A percentile compares a stretch with the other conserved stretches of the same genome.
Evolutionary conservation across 2,797 vertebrate genomes (phyloP).

Genomic region (Allobates femoralis): DNA sequence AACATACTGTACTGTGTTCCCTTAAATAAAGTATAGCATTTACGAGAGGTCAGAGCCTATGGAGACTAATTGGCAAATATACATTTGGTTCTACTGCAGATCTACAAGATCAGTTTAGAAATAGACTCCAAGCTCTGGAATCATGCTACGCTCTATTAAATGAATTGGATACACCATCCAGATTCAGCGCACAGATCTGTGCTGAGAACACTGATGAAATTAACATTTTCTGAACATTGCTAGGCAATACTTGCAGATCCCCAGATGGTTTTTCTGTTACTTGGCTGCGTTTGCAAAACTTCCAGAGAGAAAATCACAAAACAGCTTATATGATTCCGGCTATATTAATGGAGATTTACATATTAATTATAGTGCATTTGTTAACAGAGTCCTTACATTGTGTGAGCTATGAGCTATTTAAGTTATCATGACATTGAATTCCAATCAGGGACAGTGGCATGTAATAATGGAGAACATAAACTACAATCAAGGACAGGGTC

Average conservation of each 20-base stretch:
- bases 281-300: constrained; percentile 54
- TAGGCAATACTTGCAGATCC: constrained; percentile 57
- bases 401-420: constrained; percentile 24
- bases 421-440: constrained; percentile 2
- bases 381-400: constrained; percentile 20
- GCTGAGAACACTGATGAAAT: constrained; percentile 41
- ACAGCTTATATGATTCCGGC: constrained; percentile 56
- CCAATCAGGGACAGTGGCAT: not conserved
- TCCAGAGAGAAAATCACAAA: constrained; percentile 53
- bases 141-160: constrained; percentile 19
- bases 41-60: not conserved
- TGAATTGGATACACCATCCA: constrained; percentile 25
- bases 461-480: not conserved
- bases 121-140: constrained; percentile 2
- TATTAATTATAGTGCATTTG: constrained; percentile 50
- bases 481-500: not conserved
- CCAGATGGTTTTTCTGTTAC: constrained; percentile 62
- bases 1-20: not conserved
- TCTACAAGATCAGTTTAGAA: not conserved
- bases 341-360: constrained; percentile 42
- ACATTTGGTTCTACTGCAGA: not conserved
- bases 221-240: constrained; percentile 60
- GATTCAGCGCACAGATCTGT: constrained; percentile 35
- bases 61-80: constrained; percentile 1
- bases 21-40: not conserved